Evolutionary conservation across 2,888 invertebrate species (phyloP).

Genomic region (Nesidiocoris tenuis): DNA sequence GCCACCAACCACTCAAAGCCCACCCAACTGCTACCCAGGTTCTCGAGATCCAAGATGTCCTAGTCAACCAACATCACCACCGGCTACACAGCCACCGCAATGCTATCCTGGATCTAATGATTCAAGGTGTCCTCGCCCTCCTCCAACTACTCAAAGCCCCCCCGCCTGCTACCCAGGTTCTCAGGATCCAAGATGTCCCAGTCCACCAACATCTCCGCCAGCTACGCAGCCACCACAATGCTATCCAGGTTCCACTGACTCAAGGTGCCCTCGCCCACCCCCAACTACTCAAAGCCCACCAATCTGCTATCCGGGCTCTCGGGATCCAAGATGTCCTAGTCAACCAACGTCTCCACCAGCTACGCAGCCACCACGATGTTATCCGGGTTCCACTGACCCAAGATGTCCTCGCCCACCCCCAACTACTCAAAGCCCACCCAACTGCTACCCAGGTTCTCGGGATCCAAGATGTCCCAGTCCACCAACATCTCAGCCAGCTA

Average conservation of each 20-base stretch:
- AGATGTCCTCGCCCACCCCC: slow-evolving; percentile 45
- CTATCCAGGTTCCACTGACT: slow-evolving; percentile 54
- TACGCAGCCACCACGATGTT: slow-evolving; percentile 43
- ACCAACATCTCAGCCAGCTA: slow-evolving; percentile 56
- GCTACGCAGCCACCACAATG: slow-evolving; percentile 51
- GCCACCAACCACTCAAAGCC: slow-evolving; percentile 51
- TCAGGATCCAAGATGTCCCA: slow-evolving; percentile 52
- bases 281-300: slow-evolving; percentile 27
- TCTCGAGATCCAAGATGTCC: slow-evolving; percentile 18
- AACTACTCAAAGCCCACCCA: slow-evolving; percentile 25
- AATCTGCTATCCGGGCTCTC: slow-evolving; percentile 49
- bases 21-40: slow-evolving; percentile 48
- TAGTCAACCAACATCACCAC: slow-evolving; percentile 50
- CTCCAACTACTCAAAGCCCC: not conserved
- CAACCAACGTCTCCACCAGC: slow-evolving; percentile 41
- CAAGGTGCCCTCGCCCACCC: slow-evolving; percentile 51
- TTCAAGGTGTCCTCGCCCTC: slow-evolving; percentile 32
- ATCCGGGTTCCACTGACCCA: slow-evolving; percentile 42
- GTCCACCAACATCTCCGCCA: slow-evolving; percentile 50
- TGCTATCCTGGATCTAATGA: slow-evolving; percentile 21
- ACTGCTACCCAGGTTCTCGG: slow-evolving; percentile 47
- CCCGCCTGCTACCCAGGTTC: slow-evolving; percentile 16
- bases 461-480: slow-evolving; percentile 51
- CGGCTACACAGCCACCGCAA: not conserved
- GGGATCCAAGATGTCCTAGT: slow-evolving; percentile 50